Conservation (phyloP, 2,888 invertebrate genomes). For the Drosophila prolongata region DNA sequence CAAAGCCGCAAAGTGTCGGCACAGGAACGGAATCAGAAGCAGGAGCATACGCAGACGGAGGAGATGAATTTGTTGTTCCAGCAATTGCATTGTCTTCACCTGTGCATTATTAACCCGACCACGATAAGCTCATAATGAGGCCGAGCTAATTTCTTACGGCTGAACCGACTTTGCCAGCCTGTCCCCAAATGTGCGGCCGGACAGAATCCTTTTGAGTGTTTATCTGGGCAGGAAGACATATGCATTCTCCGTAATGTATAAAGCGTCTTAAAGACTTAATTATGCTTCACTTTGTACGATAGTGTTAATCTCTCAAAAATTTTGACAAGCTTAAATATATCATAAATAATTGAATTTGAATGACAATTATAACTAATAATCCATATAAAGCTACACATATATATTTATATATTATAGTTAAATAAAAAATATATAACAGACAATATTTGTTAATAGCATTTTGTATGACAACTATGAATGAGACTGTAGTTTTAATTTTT, state of each 20-base stretch:
- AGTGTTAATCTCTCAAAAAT: no score
- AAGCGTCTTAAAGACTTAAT: not conserved
- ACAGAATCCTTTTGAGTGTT: constrained; percentile 16
- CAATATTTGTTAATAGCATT: no score
- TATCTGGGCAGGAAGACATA: constrained; percentile 15
- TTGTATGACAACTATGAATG: no score
- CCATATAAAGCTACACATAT: no score
- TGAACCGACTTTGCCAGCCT: constrained; percentile 16
- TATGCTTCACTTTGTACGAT: not conserved
- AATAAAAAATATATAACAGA: not conserved
- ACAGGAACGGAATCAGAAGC: constrained; percentile 2
- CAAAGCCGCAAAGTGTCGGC: constrained; percentile 70
- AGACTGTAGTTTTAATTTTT: no score
- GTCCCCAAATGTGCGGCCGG: constrained; percentile 54
- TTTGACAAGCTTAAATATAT: no score
- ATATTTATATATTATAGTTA: no score
- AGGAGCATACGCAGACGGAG: constrained; percentile 1
- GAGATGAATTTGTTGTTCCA: constrained; percentile 6
- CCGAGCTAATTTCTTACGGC: constrained; percentile 45
- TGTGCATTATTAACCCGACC: constrained; percentile 79
- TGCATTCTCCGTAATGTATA: not conserved
- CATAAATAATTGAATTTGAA: no score
- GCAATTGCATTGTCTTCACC: constrained; percentile 59
- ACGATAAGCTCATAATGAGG: constrained; percentile 76
- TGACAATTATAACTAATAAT: no score